Evolutionary conservation across 2,113 vertebrate genomes (phyloP), one percentile per base, ranked within the genome.

Genomic region (Plecturocebus donacophilus): DNA sequence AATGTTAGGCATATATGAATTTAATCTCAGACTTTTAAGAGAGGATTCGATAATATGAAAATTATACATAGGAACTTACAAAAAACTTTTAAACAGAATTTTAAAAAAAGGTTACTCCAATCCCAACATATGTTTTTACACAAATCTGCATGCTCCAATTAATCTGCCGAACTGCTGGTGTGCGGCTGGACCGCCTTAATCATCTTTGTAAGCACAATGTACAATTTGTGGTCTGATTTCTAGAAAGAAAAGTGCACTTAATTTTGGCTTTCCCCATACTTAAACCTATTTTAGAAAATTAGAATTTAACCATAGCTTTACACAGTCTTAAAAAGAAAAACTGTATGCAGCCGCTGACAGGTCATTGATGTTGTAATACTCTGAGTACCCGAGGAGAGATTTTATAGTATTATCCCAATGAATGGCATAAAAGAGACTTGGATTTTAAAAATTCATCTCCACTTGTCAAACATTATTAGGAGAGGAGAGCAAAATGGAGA

Each of bases 131-230:
- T 97, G 93, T 97, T 98, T 97, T 98, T 97, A 98, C 80, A 96
- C 87, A 97, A 90, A 97, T 98, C 94, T 97, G 93, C 90, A 97
- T 92, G 91, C 93, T 98, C 97, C 95, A 97, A 96, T 98, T 94
- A 97, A 54, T 84, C 84, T 97, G 96, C 94, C 21, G 49, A 96
- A 98, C 93, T 90, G 83, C 93, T 77, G 92, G 96, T 95, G 13
- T 87, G 66, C 35, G 95, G 96, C 75, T 32, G 91, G n/a, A 94
- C 77, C 2, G 90, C 95, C 97, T 88, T 97, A 49, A 97, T 96
- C 97, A 98, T 97, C 84, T 47, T 92, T 91, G 47, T 84, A 97
- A 97, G 94, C 88, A 96, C 90, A 90, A 77, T 82, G 91, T 97
- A 94, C 94, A 96, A 96, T 88, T 93, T 92, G 96, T 96, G 96